Percentiles rank a stretch among this genome's conserved stretches.
These are phyloP conservation scores for Danionella cerebrum DNA, from an alignment of 2,113 vertebrate species.

Conservation along the genomic window DNA sequence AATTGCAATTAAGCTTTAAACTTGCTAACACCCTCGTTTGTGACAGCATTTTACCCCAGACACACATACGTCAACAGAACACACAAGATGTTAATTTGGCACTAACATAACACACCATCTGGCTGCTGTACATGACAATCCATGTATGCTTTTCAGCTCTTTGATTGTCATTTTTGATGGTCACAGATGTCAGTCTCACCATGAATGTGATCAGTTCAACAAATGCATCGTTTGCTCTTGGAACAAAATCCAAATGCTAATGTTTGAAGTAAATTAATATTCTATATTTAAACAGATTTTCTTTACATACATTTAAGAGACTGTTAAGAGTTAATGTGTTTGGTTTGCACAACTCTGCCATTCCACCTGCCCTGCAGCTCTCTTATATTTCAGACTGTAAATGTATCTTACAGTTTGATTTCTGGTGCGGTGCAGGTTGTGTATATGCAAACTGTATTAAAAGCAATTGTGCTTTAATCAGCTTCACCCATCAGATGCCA, in stretches of 20 bases:
- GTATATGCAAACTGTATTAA: slow-evolving; percentile 11
- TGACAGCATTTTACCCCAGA: neutral
- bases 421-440: neutral
- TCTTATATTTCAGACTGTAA: neutral
- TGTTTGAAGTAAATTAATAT: no score
- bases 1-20: slow-evolving; percentile 15
- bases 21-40: slow-evolving; percentile 4
- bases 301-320: no score
- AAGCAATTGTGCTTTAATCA: slow-evolving; percentile 15
- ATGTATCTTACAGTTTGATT: neutral
- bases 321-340: no score
- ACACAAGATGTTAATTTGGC: slow-evolving; percentile 27
- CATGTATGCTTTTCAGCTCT: neutral
- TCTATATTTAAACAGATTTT: no score
- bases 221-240: neutral
- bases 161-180: slow-evolving; percentile 6
- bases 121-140: neutral
- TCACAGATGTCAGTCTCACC: neutral
- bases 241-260: neutral
- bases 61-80: slow-evolving; percentile 3
- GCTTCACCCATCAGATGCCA: slow-evolving; percentile 3
- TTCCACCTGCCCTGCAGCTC: no score
- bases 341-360: no score
- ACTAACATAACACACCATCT: slow-evolving; percentile 24
- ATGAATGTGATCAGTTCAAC: neutral